phyloP scores from a whole-genome alignment of 30 jellyfish, hydroid and myxozoan species.

The Aurelia sp. region DNA sequence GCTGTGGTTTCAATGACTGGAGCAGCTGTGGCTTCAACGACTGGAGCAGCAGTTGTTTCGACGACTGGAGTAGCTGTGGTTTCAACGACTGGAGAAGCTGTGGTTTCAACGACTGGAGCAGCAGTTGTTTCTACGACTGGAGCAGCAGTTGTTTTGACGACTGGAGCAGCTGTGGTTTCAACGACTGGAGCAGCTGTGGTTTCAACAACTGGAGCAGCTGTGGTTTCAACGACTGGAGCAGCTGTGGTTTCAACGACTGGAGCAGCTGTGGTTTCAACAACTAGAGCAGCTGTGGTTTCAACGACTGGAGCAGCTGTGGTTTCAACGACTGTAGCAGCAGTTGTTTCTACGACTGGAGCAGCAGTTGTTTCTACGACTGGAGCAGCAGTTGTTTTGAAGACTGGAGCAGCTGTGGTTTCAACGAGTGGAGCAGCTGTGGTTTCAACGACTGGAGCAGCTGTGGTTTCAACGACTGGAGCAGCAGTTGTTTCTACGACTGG shows the following conservation, averaged over 20 bases:
- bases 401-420: constrained; percentile 25
- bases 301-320: constrained; percentile 22
- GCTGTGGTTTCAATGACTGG: constrained; percentile 49
- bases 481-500: constrained; percentile 14
- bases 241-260: constrained; percentile 17
- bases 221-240: constrained; percentile 34
- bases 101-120: constrained; percentile 30
- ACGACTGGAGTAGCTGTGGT: constrained; percentile 35
- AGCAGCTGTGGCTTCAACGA: constrained; percentile 20
- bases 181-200: constrained; percentile 20
- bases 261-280: constrained; percentile 21
- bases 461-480: constrained; percentile 11
- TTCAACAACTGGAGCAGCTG: constrained; percentile 11
- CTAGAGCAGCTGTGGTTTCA: constrained; percentile 5
- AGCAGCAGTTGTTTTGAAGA: constrained; percentile 7
- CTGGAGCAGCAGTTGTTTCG: constrained; percentile 42
- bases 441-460: constrained; percentile 10
- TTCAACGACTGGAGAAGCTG: constrained; percentile 31
- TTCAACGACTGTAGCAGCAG: constrained; percentile 22
- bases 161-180: constrained; percentile 26
- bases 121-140: constrained; percentile 32
- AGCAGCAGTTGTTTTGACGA: constrained; percentile 9
- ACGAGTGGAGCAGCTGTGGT: constrained; percentile 19
- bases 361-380: constrained; percentile 25
- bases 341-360: constrained; percentile 14